Conservation (phyloP, 2,797 vertebrate species). For the Sebastes iracundus region DNA sequence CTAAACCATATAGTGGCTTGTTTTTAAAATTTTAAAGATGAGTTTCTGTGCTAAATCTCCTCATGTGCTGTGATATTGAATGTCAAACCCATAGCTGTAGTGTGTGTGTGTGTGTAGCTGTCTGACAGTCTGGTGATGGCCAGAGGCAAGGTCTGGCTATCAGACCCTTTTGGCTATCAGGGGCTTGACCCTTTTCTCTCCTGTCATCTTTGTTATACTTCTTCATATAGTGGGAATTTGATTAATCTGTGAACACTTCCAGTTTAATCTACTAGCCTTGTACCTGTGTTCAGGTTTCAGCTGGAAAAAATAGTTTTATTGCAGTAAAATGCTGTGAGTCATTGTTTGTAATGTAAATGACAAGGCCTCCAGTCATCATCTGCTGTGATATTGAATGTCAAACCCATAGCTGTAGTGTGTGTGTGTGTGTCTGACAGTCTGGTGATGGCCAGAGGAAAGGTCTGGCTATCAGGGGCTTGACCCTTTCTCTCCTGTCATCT, state of each 20-base stretch:
- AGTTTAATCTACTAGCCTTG: not conserved
- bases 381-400: constrained; percentile 25
- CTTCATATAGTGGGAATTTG: not conserved
- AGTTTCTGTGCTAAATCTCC: not conserved
- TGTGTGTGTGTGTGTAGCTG: not conserved
- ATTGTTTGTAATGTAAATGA: too few relatives aligned
- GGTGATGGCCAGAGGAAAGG: constrained; percentile 41
- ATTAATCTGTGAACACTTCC: not conserved
- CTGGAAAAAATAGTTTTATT: too few relatives aligned
- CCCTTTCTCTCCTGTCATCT: constrained; percentile 31
- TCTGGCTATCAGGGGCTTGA: constrained; percentile 38
- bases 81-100: constrained; percentile 33
- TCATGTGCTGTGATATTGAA: not conserved
- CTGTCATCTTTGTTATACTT: constrained; percentile 14
- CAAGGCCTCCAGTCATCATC: not conserved
- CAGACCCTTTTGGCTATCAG: not conserved
- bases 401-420: constrained; percentile 13
- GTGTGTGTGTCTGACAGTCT: not conserved
- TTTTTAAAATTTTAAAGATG: not conserved
- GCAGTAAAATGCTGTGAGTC: too few relatives aligned
- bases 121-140: constrained; percentile 4
- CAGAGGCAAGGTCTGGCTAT: constrained; percentile 48
- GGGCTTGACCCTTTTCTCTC: constrained; percentile 34
- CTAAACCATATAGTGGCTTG: not conserved
- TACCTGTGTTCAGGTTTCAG: not conserved